These are phyloP conservation scores for Drosophila gunungcola DNA, from an alignment of 1,140 invertebrate species.

Conservation along the genomic window DNA sequence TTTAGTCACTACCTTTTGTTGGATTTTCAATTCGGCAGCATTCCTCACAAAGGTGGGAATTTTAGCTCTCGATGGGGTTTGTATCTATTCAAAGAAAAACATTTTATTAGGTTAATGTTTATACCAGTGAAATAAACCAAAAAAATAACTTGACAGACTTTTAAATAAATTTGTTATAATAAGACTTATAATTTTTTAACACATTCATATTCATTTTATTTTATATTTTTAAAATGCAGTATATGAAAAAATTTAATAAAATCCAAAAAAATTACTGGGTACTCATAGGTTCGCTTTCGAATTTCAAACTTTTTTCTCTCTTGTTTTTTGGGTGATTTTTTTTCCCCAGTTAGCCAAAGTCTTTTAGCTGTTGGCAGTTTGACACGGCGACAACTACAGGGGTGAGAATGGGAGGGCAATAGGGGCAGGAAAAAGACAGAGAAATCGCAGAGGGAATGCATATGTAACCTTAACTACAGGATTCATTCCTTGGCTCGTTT, in stretches of 20 bases:
- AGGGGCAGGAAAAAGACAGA: constrained; percentile 1
- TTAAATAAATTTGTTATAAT: too few relatives aligned
- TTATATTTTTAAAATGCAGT: too few relatives aligned
- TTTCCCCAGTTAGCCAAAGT: constrained; percentile 40
- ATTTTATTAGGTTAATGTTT: too few relatives aligned
- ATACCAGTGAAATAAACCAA: too few relatives aligned
- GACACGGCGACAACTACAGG: constrained; percentile 43
- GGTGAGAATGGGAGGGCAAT: background rate
- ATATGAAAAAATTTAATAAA: too few relatives aligned
- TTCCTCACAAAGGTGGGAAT: background rate
- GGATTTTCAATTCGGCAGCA: constrained; percentile 32
- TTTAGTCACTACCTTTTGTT: constrained; percentile 21
- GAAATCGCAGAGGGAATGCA: background rate
- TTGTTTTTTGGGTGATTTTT: constrained; percentile 16
- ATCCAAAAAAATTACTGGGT: background rate
- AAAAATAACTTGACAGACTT: too few relatives aligned
- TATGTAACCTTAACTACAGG: constrained; percentile 42
- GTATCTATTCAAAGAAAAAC: background rate
- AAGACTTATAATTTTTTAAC: too few relatives aligned
- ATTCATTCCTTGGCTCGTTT: constrained; percentile 30
- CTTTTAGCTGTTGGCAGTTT: constrained; percentile 61
- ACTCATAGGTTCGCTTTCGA: background rate
- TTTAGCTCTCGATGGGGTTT: background rate
- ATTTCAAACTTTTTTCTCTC: background rate
- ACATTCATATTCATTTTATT: too few relatives aligned